Base-by-base conservation (phyloP, 1,140 invertebrate species). In the Drosophila ananassae region DNA sequence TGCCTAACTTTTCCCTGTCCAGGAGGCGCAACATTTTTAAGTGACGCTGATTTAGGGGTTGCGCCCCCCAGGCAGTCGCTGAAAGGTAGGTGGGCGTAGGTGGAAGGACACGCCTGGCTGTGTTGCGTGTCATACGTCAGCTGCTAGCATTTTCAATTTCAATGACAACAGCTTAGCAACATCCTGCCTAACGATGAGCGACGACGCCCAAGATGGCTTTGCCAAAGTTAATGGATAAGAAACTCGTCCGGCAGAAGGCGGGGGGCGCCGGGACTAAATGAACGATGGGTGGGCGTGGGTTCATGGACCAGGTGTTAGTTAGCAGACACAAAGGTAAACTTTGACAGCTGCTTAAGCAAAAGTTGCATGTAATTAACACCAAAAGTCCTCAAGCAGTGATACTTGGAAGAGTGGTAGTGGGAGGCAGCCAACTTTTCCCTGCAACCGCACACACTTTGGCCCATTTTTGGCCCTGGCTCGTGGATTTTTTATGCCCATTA, bases 361-460 rank as follows among this genome's bases (percentile, higher is more conserved):
- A 89, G 75, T 89, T 87, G 71, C 78, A 72, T 87, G 82, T 89
- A 87, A 87, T 87, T 87, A 87, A 87, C 82, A 89, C 78, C 82
- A 72, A 50, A 69, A 87, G 73, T 89, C 69, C 51, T 79, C 34
- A 51, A 69, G 57, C 85, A 69, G 41, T 71, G 69, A 69, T 63
- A 58, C 46, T 34, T 48, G 28, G 24, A 28, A 37, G n/a, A 37
- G n/a, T 50, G 25, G 32, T 22, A 32, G 21, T 17, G 32, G 21
- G 9, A 17, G 9, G 21, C 44, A 24, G 8, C 44, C 44, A 47
- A 62, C 44, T 58, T 71, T 56, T 51, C 17, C 60, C 30, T 28
- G 1, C 52, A 69, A 39, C 62, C 57, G 51, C 67, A 59, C 58
- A 66, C 58, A 62, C 58, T 67, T 74, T 8, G 25, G 44, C 30